These are phyloP conservation scores for Lagopus muta DNA, from an alignment of 2,113 vertebrate genomes.

Conservation along the genomic window DNA sequence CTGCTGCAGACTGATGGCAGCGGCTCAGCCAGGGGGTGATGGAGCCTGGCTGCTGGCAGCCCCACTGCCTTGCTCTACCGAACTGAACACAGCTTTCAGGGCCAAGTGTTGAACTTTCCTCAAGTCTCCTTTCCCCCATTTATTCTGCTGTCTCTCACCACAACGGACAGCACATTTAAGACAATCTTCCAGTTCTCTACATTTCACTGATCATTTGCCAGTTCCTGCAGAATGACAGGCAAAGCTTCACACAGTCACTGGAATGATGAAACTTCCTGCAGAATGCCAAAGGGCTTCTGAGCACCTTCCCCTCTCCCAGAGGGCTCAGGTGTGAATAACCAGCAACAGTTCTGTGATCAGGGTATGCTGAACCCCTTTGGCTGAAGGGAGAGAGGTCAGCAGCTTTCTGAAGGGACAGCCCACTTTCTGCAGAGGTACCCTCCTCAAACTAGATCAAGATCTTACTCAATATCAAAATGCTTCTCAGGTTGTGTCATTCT, in stretches of 20 bases:
- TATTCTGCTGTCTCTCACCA: not conserved
- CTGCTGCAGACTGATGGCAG: constrained; percentile 33
- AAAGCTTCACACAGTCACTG: not conserved
- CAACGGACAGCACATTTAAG: not conserved
- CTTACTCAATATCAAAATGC: not conserved
- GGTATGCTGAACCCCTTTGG: not conserved
- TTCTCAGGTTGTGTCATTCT: not conserved
- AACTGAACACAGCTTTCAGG: not conserved
- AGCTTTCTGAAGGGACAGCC: not conserved
- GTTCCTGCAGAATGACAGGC: not conserved
- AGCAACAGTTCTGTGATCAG: not conserved
- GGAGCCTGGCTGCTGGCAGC: constrained; percentile 6
- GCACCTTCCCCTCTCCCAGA: not conserved
- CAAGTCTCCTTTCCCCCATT: not conserved
- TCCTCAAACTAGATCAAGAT: not conserved
- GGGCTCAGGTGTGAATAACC: not conserved
- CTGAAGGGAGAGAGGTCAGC: not conserved
- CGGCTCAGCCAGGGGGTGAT: not conserved
- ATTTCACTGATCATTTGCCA: not conserved
- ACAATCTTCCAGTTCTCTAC: not conserved
- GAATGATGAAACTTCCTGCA: not conserved
- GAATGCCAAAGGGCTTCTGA: fast-evolving
- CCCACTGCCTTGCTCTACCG: constrained; percentile 3
- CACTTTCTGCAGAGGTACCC: not conserved
- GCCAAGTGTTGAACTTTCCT: not conserved